phyloP scores from a whole-genome alignment of 2,797 vertebrate genomes.

The Knipowitschia caucasica region DNA sequence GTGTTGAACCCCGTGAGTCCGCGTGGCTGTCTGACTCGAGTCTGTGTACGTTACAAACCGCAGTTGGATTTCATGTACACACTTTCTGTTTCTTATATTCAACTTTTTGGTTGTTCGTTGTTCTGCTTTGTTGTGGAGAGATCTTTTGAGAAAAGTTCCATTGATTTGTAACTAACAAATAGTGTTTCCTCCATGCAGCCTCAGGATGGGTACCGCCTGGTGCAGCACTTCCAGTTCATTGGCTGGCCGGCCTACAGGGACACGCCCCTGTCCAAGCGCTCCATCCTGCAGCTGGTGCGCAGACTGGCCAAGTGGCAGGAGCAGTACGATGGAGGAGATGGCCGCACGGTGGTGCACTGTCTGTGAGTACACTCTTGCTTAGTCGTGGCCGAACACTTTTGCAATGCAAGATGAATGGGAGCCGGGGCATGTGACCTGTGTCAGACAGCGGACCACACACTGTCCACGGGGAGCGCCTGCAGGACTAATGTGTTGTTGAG shows the following conservation, averaged over 20 bases:
- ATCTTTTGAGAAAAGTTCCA: not conserved
- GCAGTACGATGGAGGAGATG: constrained; percentile 92
- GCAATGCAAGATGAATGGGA: too few relatives aligned
- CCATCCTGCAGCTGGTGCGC: constrained; percentile 90
- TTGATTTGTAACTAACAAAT: not conserved
- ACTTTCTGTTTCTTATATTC: too few relatives aligned
- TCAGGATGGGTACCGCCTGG: constrained; percentile 93
- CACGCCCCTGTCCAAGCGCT: constrained; percentile 92
- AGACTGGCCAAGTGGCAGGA: constrained; percentile 96
- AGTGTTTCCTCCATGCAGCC: constrained; percentile 73
- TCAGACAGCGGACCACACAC: not conserved
- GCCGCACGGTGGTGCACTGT: constrained; percentile 94
- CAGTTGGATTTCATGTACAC: too few relatives aligned
- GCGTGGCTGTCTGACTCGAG: too few relatives aligned
- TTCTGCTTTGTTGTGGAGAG: too few relatives aligned
- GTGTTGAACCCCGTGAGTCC: too few relatives aligned
- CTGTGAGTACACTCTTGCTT: constrained; percentile 77
- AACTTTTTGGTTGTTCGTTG: too few relatives aligned
- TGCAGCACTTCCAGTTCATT: constrained; percentile 98
- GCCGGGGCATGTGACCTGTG: not conserved
- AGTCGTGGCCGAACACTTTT: too few relatives aligned
- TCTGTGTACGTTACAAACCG: too few relatives aligned
- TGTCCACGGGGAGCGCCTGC: not conserved
- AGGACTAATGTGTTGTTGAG: constrained; percentile 7
- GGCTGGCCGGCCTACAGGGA: constrained; percentile 97